A percentile compares a stretch with the other conserved stretches of the same genome.
These are phyloP conservation scores for Hyaena hyaena DNA, from an alignment of 2,113 vertebrate species.

Conservation along the genomic window DNA sequence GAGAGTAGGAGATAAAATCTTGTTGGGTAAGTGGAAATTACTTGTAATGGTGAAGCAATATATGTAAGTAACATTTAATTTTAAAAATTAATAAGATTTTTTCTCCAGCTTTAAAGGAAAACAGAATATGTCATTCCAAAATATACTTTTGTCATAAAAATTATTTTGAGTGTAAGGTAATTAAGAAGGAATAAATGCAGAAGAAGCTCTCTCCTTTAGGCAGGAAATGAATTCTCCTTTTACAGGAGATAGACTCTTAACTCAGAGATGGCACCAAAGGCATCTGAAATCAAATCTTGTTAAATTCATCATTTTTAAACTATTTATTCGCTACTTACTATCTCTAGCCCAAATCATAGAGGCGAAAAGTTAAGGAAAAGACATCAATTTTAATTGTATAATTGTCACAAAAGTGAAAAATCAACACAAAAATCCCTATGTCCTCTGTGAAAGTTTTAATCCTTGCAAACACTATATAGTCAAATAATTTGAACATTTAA, in stretches of 20 bases:
- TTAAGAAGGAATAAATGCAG: constrained; percentile 10
- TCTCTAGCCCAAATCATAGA: background rate
- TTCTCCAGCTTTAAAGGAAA: background rate
- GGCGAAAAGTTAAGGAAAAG: background rate
- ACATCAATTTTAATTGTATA: background rate
- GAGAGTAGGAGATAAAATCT: background rate
- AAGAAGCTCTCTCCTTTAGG: background rate
- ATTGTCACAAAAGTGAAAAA: background rate
- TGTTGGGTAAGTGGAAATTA: background rate
- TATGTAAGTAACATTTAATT: background rate
- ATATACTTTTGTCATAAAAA: background rate
- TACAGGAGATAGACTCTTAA: background rate
- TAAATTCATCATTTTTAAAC: background rate
- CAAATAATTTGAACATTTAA: constrained; percentile 66
- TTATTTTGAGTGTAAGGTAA: background rate
- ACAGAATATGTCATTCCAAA: background rate
- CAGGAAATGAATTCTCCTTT: background rate
- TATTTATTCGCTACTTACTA: background rate
- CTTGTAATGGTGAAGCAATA: background rate
- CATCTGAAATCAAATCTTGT: background rate
- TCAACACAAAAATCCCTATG: background rate
- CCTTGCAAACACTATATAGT: background rate
- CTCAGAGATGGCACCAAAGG: background rate
- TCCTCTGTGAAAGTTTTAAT: constrained; percentile 48
- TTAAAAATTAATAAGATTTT: background rate